Percentiles rank a stretch among this genome's conserved stretches.
Conservation (phyloP, 1,140 invertebrate species). For the Drosophila burlai region DNA sequence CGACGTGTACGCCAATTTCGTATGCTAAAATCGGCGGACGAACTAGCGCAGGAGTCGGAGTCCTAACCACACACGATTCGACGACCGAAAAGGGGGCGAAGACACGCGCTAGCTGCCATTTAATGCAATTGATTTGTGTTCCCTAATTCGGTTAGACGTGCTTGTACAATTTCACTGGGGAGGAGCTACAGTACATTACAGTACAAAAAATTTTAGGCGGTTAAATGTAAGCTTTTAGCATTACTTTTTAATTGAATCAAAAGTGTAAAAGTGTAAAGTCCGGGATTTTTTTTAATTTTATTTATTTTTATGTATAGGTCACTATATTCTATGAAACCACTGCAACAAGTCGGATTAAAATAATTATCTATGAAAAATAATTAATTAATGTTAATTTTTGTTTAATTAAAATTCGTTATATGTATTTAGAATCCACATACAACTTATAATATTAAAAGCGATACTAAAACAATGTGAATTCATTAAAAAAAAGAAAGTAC, state of each 20-base stretch:
- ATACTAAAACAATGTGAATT: too few species aligned
- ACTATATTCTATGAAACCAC: too few species aligned
- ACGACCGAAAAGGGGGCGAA: constrained; percentile 30
- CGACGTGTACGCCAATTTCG: constrained; percentile 51
- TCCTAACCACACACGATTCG: constrained; percentile 29
- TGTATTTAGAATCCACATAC: too few species aligned
- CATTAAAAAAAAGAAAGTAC: too few species aligned
- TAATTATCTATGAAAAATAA: too few species aligned
- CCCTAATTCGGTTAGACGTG: constrained; percentile 68
- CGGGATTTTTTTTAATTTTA: too few species aligned
- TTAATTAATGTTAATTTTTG: too few species aligned
- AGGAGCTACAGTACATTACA: neutral
- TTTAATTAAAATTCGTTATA: too few species aligned
- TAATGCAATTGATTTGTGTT: constrained; percentile 81
- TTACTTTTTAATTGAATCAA: neutral
- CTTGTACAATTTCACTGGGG: constrained; percentile 51
- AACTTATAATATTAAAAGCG: too few species aligned
- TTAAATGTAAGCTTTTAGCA: neutral
- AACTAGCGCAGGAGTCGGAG: neutral
- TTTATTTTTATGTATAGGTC: too few species aligned
- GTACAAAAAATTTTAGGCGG: neutral
- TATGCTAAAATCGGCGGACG: constrained; percentile 35
- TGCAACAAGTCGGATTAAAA: too few species aligned
- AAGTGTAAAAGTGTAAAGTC: neutral
- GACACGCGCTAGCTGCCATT: constrained; percentile 68